Percentiles rank a stretch among this genome's conserved stretches.
Conservation (phyloP, 2,888 invertebrate genomes). For the Polydesmus complanatus region DNA sequence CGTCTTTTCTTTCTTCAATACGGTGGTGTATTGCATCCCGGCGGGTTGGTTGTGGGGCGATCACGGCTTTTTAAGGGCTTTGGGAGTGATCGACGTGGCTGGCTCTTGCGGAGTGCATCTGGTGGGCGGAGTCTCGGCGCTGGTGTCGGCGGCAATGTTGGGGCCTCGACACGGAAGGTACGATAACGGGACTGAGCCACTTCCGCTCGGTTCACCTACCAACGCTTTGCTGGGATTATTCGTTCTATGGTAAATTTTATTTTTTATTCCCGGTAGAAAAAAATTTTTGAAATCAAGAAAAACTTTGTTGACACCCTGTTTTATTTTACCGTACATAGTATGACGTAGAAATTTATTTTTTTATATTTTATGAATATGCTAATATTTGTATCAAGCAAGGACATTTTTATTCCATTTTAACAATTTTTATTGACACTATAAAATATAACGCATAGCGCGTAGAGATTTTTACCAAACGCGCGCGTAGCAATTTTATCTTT, state of each 20-base stretch:
- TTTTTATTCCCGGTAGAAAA: no score
- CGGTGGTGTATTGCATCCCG: slow-evolving; percentile 77
- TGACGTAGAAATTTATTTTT: no score
- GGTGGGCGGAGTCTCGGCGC: slow-evolving; percentile 59
- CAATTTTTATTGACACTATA: no score
- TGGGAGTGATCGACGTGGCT: slow-evolving; percentile 84
- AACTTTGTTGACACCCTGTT: no score
- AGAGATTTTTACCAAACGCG: no score
- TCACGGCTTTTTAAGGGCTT: slow-evolving; percentile 67
- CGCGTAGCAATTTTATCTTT: no score
- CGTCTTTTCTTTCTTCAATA: slow-evolving; percentile 73
- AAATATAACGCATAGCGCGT: no score
- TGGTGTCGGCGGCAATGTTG: slow-evolving; percentile 77
- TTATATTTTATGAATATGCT: no score
- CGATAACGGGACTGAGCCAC: slow-evolving; percentile 54
- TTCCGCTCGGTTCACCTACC: slow-evolving; percentile 74
- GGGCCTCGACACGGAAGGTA: slow-evolving; percentile 68
- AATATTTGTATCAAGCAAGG: no score
- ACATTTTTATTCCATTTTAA: no score
- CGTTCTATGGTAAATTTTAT: slow-evolving; percentile 69
- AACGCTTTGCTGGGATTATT: slow-evolving; percentile 84
- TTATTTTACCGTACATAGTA: no score
- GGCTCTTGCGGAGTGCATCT: slow-evolving; percentile 80
- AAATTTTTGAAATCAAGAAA: no score
- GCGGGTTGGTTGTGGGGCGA: slow-evolving; percentile 86